phyloP scores from a whole-genome alignment of 2,888 invertebrate species.

The Xestia sexstrigata region DNA sequence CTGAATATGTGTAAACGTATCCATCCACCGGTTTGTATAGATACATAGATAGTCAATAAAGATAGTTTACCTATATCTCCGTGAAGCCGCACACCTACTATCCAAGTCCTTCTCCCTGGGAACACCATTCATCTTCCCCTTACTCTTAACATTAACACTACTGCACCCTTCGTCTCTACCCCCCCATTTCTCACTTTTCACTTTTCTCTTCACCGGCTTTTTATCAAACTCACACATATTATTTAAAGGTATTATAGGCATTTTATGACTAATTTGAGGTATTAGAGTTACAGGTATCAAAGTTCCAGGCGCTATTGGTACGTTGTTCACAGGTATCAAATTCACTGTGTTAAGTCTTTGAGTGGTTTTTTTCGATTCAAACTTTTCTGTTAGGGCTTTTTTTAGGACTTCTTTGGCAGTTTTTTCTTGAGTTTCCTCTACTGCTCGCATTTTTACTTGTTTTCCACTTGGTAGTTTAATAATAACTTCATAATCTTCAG shows the following conservation, averaged over 20 bases:
- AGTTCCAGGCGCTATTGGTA: constrained; percentile 63
- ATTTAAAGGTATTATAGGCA: constrained; percentile 77
- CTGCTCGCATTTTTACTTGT: constrained; percentile 80
- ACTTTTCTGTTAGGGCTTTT: constrained; percentile 78
- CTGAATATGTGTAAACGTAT: too few relatives aligned
- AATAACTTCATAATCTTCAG: constrained; percentile 82
- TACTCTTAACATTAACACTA: constrained; percentile 20
- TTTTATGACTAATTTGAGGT: constrained; percentile 65
- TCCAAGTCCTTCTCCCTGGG: constrained; percentile 69
- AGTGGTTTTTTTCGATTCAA: constrained; percentile 65
- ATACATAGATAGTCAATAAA: too few relatives aligned
- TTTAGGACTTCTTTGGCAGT: constrained; percentile 78
- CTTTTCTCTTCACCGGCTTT: constrained; percentile 73
- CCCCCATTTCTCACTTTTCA: constrained; percentile 42
- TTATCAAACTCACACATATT: constrained; percentile 60
- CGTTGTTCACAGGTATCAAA: constrained; percentile 56
- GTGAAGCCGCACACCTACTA: constrained; percentile 81
- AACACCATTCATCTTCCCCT: constrained; percentile 30
- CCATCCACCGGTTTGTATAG: too few relatives aligned
- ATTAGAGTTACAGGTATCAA: constrained; percentile 45
- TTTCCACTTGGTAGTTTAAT: constrained; percentile 84
- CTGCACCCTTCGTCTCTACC: constrained; percentile 5
- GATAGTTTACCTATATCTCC: constrained; percentile 75
- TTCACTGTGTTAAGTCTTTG: constrained; percentile 55
- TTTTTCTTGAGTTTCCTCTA: constrained; percentile 73